These are phyloP conservation scores for Euthynnus affinis DNA, from an alignment of 2,797 vertebrate species.

Conservation along the genomic window DNA sequence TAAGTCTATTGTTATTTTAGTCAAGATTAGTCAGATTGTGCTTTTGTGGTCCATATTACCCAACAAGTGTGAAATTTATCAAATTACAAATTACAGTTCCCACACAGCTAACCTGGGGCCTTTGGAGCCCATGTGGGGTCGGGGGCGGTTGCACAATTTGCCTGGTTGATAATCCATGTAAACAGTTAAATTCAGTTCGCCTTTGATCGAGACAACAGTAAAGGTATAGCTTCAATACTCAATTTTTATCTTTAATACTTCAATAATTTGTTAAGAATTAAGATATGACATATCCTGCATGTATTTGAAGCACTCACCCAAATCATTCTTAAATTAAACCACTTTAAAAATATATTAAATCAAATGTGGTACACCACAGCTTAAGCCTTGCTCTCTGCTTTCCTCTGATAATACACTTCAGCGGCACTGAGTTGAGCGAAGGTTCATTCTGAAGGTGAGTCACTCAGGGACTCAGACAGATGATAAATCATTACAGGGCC, in stretches of 20 bases:
- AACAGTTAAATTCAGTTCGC: background rate
- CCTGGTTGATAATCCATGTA: too few species aligned
- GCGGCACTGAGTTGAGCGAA: slow-evolving; percentile 34
- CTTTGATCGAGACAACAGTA: too few species aligned
- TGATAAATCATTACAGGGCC: slow-evolving; percentile 63
- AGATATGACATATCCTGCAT: background rate
- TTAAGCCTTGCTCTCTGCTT: slow-evolving; percentile 11
- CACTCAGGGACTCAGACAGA: slow-evolving; percentile 53
- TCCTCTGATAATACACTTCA: slow-evolving; percentile 28
- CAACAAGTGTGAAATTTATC: background rate
- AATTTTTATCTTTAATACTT: background rate
- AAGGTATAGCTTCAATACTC: background rate
- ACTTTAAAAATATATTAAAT: slow-evolving; percentile 2
- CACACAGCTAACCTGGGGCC: background rate
- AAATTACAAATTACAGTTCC: background rate
- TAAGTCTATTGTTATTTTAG: background rate
- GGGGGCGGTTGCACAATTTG: background rate
- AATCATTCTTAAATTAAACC: background rate
- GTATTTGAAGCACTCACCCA: background rate
- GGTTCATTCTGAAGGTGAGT: slow-evolving; percentile 64
- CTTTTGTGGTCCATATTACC: background rate
- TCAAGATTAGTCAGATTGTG: background rate
- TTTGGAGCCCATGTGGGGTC: background rate
- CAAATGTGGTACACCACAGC: background rate
- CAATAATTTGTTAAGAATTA: background rate